phyloP scores from a whole-genome alignment of 2,888 invertebrate genomes.

The Leptopilina syphax region DNA sequence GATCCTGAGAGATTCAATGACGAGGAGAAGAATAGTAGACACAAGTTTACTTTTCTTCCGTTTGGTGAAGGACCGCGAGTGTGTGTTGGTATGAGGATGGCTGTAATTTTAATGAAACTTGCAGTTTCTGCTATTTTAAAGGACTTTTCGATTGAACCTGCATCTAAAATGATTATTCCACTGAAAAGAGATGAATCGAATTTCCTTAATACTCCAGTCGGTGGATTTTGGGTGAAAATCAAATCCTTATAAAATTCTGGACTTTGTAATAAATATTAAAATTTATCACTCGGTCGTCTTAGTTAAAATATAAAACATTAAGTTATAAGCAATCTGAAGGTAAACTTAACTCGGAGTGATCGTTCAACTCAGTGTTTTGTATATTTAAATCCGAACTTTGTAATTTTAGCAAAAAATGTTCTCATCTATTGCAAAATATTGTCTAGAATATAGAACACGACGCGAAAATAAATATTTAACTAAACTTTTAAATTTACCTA shows the following conservation, averaged over 20 bases:
- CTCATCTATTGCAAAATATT: too few relatives aligned
- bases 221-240: neutral
- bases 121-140: neutral
- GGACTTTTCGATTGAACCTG: neutral
- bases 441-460: too few relatives aligned
- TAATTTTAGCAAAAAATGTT: too few relatives aligned
- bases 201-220: neutral
- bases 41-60: slow-evolving; percentile 52
- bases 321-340: too few relatives aligned
- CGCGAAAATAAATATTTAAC: too few relatives aligned
- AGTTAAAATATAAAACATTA: too few relatives aligned
- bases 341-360: too few relatives aligned
- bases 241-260: neutral
- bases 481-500: too few relatives aligned
- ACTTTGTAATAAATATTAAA: too few relatives aligned
- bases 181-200: neutral
- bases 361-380: too few relatives aligned
- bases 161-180: neutral
- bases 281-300: too few relatives aligned
- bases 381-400: too few relatives aligned
- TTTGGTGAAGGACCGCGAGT: neutral
- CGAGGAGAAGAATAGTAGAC: slow-evolving; percentile 54
- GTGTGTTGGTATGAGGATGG: slow-evolving; percentile 41
- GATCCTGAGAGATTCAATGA: slow-evolving; percentile 64
- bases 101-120: neutral